Evolutionary conservation across 2,113 vertebrate genomes (phyloP), one percentile per base, ranked within the genome.

Genomic region (Myrmecobius fasciatus): DNA sequence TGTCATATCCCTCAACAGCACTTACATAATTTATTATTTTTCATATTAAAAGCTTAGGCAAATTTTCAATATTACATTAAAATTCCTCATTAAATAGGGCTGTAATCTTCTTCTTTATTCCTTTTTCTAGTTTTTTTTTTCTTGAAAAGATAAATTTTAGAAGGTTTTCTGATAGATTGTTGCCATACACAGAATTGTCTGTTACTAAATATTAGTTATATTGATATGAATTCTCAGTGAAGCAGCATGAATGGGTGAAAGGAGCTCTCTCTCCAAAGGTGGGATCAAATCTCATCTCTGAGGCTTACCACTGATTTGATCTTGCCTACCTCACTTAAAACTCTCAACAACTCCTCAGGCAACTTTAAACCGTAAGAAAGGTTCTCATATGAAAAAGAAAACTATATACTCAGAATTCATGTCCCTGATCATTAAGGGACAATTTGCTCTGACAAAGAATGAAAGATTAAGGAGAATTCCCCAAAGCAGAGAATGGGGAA

Each of bases 361-460:
- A 95, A 91, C 46, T 75, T 54, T 22, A 11, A 95, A 95, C 26
- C 17, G 25, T 88, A 91, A 95, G 90, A 94, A 43, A 91, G 93
- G 95, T 24, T 93, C 92, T 94, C 95, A 96, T 89, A 91, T 53
- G 95, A 96, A 95, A 94, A 95, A 95, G 93, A 49, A 93, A 90
- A 93, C 92, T 28, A 20, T 31, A 94, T 95, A 91, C 96, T 96
- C 92, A 96, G 91, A 97, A 96, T 95, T 95, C 95, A 53, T 8
- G 25, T 90, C 49, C 47, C 47, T 90, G 9, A 51, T 94, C 93
- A 97, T 95, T 94, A 95, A 97, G 93, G 96, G 96, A 96, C 95
- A 97, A 92, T 90, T 95, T 96, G 92, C 93, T 94, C 54, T 97
- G 97, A 97, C 94, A 96, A 90, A 95, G 95, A 97, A 92, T 93